Evolutionary conservation across 2,113 vertebrate species (phyloP), one percentile per base, ranked within the genome.

Genomic region (Canis aureus): DNA sequence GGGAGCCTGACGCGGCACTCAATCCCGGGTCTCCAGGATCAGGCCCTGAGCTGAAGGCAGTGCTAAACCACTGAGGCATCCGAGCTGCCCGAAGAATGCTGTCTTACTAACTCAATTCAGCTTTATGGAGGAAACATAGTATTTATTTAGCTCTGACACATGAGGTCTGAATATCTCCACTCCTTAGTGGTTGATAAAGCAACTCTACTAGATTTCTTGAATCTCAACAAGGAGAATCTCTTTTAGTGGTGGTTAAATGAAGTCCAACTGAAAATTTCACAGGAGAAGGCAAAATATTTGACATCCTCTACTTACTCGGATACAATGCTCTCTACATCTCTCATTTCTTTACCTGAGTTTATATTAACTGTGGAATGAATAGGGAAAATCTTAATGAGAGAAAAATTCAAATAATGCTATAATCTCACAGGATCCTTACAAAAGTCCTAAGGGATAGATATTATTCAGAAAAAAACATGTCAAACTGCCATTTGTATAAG

Each of bases 351-450:
- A 71, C 15, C 22, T 51, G 13, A 51, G 5, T 57, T 43, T 49
- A 3, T 86, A 87, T 87, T 79, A 79, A 78, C 27, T 60, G 25
- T n/a, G 86, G 66, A 93, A 79, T 82, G 22, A 96, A 71, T 81
- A 78, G 93, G 51, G 29, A 60, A 93, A 94, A 82, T 91, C 35
- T 89, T 71, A n/a, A 69, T 84, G 66, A 90, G 51, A 82, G 60
- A 96, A 91, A 91, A 92, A 90, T 89, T 89, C 64, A 90, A 96
- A 67, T 84, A 94, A 92, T 74, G n/a, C 43, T 89, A 23, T 81
- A 81, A 85, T 89, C 25, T 38, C 7, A 20, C 11, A 38, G 35
- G 88, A 81, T 89, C 66, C 35, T 95, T 60, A 93, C 32, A 93
- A 85, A 3, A 85, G 17, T 11, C n/a, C 38, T 4, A 35, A 23